These are phyloP conservation scores for Synaphobranchus kaupii DNA, from an alignment of 2,797 vertebrate species.

Conservation along the genomic window DNA sequence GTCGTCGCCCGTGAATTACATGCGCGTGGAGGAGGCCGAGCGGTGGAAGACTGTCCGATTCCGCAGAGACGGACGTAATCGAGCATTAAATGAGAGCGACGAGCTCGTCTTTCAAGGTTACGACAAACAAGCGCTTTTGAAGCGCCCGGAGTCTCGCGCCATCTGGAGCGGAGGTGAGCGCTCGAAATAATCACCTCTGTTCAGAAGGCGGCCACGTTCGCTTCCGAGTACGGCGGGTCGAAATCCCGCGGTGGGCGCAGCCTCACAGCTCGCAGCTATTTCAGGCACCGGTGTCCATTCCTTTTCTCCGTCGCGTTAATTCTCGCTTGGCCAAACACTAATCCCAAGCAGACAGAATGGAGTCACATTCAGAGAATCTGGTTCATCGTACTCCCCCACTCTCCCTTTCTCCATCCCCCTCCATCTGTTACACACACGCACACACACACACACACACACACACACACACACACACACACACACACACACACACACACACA, in stretches of 20 bases:
- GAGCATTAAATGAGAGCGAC: background rate
- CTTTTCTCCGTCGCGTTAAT: background rate
- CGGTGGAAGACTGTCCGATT: background rate
- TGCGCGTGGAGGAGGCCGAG: background rate
- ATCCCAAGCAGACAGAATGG: conserved; percentile 14
- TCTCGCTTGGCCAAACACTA: background rate
- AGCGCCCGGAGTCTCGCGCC: background rate
- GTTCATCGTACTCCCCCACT: background rate
- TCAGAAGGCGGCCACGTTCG: background rate
- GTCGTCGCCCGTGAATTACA: background rate
- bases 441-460: background rate
- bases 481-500: background rate
- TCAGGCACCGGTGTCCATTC: background rate
- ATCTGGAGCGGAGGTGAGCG: background rate
- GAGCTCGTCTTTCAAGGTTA: background rate
- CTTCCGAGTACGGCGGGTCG: background rate
- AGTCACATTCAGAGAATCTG: background rate
- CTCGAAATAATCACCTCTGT: background rate
- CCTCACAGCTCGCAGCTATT: background rate
- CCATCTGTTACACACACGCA: background rate
- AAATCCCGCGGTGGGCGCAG: background rate
- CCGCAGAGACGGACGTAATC: background rate
- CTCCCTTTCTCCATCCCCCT: background rate
- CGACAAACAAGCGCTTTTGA: background rate
- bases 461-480: background rate